phyloP scores from a whole-genome alignment of 2,113 vertebrate genomes.

The Scatophagus argus region DNA sequence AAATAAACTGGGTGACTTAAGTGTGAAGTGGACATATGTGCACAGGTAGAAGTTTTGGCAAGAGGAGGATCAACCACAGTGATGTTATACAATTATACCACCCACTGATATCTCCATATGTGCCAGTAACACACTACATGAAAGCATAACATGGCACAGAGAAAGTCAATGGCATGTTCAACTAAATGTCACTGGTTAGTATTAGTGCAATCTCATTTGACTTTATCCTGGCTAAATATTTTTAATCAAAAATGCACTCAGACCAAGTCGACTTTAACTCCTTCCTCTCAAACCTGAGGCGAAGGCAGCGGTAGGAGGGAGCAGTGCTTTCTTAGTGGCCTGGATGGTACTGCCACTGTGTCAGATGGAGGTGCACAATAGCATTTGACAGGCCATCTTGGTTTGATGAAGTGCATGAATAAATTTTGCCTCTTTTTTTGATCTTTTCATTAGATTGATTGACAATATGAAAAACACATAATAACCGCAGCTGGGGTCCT shows the following conservation, averaged over 20 bases:
- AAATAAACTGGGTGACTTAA: constrained; percentile 59
- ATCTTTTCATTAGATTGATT: not conserved
- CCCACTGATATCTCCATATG: constrained; percentile 45
- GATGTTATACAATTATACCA: constrained; percentile 68
- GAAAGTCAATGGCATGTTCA: not conserved
- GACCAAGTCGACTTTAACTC: not conserved
- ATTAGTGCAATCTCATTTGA: not conserved
- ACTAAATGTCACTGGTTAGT: not conserved
- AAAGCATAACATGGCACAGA: not conserved
- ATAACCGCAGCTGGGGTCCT: not conserved
- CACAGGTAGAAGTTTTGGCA: constrained; percentile 45
- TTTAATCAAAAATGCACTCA: not conserved
- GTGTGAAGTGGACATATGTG: constrained; percentile 48
- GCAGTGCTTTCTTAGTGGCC: not conserved
- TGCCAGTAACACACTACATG: not conserved
- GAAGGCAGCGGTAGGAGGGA: not conserved
- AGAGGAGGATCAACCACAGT: constrained; percentile 51
- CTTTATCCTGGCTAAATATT: not conserved
- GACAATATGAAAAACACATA: not conserved
- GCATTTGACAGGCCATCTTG: not conserved
- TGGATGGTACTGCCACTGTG: not conserved
- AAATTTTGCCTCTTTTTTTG: not conserved
- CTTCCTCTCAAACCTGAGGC: not conserved
- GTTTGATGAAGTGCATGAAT: not conserved
- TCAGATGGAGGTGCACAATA: not conserved